Base-by-base conservation (phyloP, 2,113 vertebrate genomes). In the Eretmochelys imbricata region DNA sequence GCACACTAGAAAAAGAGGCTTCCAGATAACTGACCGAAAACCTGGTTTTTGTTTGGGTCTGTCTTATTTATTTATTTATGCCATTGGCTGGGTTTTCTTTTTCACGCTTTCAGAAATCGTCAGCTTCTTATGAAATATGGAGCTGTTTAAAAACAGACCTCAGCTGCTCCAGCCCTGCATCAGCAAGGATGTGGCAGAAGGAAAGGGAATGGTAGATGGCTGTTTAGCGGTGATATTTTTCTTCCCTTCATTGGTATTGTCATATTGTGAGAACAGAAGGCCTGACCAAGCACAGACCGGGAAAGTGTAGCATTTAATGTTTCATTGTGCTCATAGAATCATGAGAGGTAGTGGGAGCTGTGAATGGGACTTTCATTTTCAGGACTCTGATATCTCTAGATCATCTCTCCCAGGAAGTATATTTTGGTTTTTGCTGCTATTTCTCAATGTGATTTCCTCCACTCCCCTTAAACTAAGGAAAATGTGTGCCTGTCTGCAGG, bases 41-140 rank as follows among this genome's bases (percentile, higher is more conserved):
- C 85, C 97, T 65, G 85, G 96, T 94, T 96, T 97, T 91, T 89
- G 88, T 97, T 97, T 96, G 96, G 31, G 94, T 92, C 17, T 72
- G 35, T 22, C 92, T 95, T 94, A 91, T 95, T 95, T 94, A 91
- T 95, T 96, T 97, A 72, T 96, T 89, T 83, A 95, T 97, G 95
- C 87, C 87, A 29, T 95, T 97, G 96, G 96, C 95, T 94, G 96
- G 84, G 89, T 48, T 97, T 97, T 96, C 90, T 92, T 94, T 94
- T 95, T 14, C 29, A 20, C 13, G 82, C 93, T 96, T 89, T 92
- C 90, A 94, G 96, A 97, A 96, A 97, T 94, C 94, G 92, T 94
- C 96, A 93, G 96, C 95, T 97, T 97, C 96, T 96, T 97, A 97
- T 96, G 97, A 97, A 97, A 96, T 95, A 93, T 95, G 96, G 95